Conservation (phyloP, 2,113 vertebrate genomes). For the Oxygymnocypris stewartii region DNA sequence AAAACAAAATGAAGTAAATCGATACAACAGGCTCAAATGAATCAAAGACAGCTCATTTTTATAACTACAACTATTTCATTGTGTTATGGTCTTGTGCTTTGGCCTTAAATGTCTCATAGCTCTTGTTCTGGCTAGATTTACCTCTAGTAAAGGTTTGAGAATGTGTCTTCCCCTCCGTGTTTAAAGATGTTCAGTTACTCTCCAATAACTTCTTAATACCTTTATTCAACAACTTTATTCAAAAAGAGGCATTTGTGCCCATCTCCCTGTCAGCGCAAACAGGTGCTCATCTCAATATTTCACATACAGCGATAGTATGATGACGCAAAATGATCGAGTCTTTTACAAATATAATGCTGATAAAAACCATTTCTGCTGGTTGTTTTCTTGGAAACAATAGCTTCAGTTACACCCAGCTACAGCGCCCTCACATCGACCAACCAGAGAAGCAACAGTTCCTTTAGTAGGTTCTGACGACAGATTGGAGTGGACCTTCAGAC, state of each 20-base stretch:
- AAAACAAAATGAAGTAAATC: slow-evolving; percentile 51
- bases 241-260: slow-evolving; percentile 54
- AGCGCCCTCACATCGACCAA: slow-evolving; percentile 19
- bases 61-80: slow-evolving; percentile 64
- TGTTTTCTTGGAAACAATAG: slow-evolving; percentile 39
- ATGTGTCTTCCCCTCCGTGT: slow-evolving; percentile 62
- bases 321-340: slow-evolving; percentile 52
- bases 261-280: slow-evolving; percentile 55
- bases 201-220: slow-evolving; percentile 51
- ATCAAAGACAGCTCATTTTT: slow-evolving; percentile 41
- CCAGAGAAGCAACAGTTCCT: slow-evolving; percentile 30
- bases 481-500: slow-evolving; percentile 76
- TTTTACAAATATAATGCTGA: slow-evolving; percentile 50
- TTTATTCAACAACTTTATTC: slow-evolving; percentile 50
- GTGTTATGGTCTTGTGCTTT: slow-evolving; percentile 75
- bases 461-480: slow-evolving; percentile 30
- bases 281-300: slow-evolving; percentile 43
- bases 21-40: slow-evolving; percentile 27
- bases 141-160: slow-evolving; percentile 53
- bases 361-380: slow-evolving; percentile 49
- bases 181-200: slow-evolving; percentile 57
- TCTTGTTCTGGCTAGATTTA: slow-evolving; percentile 58
- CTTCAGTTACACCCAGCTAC: slow-evolving; percentile 11
- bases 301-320: slow-evolving; percentile 48
- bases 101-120: slow-evolving; percentile 69